Conservation (phyloP, 2,888 invertebrate genomes). For the Blastobasis adustella region DNA sequence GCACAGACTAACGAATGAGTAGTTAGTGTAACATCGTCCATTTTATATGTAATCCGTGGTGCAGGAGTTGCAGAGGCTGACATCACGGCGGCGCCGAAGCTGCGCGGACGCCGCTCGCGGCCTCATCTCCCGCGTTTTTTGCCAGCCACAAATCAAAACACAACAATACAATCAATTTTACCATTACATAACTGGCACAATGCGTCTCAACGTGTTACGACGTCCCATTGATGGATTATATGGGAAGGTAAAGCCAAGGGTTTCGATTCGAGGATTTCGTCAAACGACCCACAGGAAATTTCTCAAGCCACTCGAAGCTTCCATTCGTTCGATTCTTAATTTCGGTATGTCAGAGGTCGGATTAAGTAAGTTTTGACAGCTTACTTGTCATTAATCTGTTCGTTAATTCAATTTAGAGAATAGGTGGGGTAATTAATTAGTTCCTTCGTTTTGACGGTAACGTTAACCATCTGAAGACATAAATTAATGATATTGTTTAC, state of each 20-base stretch:
- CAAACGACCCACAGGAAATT: too few species aligned
- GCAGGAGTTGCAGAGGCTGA: constrained; percentile 59
- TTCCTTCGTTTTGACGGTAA: too few species aligned
- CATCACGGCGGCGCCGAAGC: constrained; percentile 49
- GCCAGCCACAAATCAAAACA: constrained; percentile 27
- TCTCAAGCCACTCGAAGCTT: too few species aligned
- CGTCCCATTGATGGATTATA: neutral
- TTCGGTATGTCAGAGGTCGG: too few species aligned
- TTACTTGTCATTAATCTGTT: too few species aligned
- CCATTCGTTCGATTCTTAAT: too few species aligned
- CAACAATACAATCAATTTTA: constrained; percentile 12
- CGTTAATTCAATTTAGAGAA: too few species aligned
- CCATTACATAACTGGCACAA: constrained; percentile 2
- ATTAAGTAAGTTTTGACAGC: too few species aligned
- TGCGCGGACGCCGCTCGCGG: constrained; percentile 26
- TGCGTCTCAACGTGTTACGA: neutral
- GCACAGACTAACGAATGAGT: constrained; percentile 71
- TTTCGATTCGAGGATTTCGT: too few species aligned
- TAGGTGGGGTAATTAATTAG: too few species aligned
- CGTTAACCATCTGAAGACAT: too few species aligned
- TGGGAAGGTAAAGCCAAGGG: neutral
- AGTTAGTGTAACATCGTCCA: constrained; percentile 54
- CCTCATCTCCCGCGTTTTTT: constrained; percentile 35
- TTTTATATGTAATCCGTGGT: constrained; percentile 64
- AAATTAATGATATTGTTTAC: too few species aligned